Conservation (phyloP, 2,113 vertebrate genomes). For the Carassius carassius region DNA sequence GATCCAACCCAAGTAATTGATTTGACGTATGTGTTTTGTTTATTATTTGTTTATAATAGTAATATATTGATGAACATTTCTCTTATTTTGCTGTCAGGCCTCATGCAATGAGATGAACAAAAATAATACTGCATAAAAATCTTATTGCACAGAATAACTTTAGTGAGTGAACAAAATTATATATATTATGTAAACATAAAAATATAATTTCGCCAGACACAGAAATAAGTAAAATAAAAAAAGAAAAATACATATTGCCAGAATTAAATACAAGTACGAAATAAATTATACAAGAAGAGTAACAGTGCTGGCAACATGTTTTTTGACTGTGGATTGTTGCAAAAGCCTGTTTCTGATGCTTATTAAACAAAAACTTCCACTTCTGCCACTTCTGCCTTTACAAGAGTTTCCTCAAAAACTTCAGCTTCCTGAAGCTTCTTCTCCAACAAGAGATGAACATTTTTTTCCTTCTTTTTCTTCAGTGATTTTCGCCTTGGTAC, state of each 20-base stretch:
- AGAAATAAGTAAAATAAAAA: neutral
- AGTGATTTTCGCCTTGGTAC: neutral
- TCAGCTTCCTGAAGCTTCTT: neutral
- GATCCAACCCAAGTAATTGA: neutral
- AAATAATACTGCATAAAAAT: neutral
- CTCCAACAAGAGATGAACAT: neutral
- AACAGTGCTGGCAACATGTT: neutral
- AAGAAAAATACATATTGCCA: neutral
- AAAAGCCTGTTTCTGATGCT: neutral
- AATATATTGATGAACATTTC: neutral
- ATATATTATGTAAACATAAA: neutral
- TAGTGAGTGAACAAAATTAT: neutral
- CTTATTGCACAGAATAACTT: neutral
- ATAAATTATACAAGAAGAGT: neutral
- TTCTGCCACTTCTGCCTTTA: slow-evolving; percentile 25
- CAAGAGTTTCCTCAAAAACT: neutral
- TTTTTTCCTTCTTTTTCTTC: neutral
- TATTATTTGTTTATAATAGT: neutral
- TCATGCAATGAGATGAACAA: neutral
- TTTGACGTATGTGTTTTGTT: neutral
- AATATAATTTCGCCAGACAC: neutral
- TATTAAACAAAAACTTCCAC: neutral
- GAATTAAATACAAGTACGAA: neutral
- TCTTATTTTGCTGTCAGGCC: neutral
- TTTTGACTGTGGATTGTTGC: neutral